Conservation (phyloP, 2,888 invertebrate species). For the Ormyrus nitidulus region DNA sequence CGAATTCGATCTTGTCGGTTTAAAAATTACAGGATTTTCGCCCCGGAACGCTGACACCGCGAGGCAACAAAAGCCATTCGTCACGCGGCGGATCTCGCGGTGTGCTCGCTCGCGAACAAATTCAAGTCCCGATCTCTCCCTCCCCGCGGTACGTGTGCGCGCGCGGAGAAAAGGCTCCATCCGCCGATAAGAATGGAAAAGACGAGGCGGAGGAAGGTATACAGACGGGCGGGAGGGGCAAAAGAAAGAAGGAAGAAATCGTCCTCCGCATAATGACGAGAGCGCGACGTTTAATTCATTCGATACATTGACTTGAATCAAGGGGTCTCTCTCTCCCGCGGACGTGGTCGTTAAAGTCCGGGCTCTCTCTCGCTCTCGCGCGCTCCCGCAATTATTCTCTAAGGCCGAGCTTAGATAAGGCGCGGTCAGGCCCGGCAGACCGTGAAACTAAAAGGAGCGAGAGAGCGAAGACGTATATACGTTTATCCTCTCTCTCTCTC, state of each 20-base stretch:
- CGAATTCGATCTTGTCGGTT: too few species aligned
- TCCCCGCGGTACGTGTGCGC: neutral
- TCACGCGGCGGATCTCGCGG: conserved; percentile 14
- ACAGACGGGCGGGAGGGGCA: neutral
- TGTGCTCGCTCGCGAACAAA: conserved; percentile 8
- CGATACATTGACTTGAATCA: conserved; percentile 54
- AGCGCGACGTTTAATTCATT: conserved; percentile 56
- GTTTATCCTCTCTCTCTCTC: conserved; percentile 7
- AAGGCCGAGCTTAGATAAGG: conserved; percentile 66
- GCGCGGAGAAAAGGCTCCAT: conserved; percentile 6
- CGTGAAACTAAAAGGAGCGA: conserved; percentile 66
- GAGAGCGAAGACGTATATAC: conserved; percentile 17
- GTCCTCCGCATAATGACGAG: conserved; percentile 53
- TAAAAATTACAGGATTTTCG: too few species aligned
- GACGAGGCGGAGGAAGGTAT: neutral
- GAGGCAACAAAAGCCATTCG: conserved; percentile 49
- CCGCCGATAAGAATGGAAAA: conserved; percentile 27
- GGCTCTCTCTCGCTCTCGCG: conserved; percentile 5
- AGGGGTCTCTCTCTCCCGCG: conserved; percentile 9
- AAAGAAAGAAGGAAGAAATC: conserved; percentile 21
- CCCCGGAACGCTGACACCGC: too few species aligned
- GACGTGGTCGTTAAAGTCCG: conserved; percentile 47
- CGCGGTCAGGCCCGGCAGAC: conserved; percentile 68
- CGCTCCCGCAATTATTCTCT: conserved; percentile 54
- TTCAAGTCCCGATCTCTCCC: neutral